Evolutionary conservation across 2,797 vertebrate genomes (phyloP), one percentile per base, ranked within the genome.

Genomic region (Crossoptilon crossoptilon): DNA sequence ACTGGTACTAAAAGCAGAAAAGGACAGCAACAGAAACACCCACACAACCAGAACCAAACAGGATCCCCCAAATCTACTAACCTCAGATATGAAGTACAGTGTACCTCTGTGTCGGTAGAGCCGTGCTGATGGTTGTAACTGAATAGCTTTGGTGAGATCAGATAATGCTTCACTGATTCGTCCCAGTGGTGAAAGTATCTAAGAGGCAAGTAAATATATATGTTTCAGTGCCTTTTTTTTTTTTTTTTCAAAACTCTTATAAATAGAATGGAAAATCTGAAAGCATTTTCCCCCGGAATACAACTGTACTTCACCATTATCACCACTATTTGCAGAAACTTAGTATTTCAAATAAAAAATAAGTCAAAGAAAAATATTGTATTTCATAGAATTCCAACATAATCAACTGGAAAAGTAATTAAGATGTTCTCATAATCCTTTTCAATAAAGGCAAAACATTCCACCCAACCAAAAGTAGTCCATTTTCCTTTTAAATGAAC

Each of bases 41-140:
- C 33, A 35, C 17, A 46, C 11, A 76, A 62, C 6, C 8, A 22
- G 88, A 82, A 68, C 24, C 59, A 83, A 90, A 87, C 5, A 75
- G 27, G 74, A 76, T 16, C 2, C 6, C 23, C 39, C 1, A 84
- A 68, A 68, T 56, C 35, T 73, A 92, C 95, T 97, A 71, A 99
- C 99, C 99, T 99, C 99, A n/a, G 99, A 99, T 82, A 99, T 99
- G 97, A 99, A 99, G 95, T 99, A 97, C 91, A 99, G 98, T 1
- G 99, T 99, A 83, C 99, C 99, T 92, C 99, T 97, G 96, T 99
- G 99, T 76, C 99, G 97, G 97, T 99, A 99, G 49, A 99, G 98
- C 23, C 99, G 98, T 19, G 99, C 99, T 1, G 99, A 99, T 6
- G 99, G 99, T 88, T 99, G 98, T 33, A 99, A 98, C 82, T 99